Evolutionary conservation across 1,140 invertebrate species (phyloP), one percentile per base, ranked within the genome.

Genomic region (Branchinecta lindahli): DNA sequence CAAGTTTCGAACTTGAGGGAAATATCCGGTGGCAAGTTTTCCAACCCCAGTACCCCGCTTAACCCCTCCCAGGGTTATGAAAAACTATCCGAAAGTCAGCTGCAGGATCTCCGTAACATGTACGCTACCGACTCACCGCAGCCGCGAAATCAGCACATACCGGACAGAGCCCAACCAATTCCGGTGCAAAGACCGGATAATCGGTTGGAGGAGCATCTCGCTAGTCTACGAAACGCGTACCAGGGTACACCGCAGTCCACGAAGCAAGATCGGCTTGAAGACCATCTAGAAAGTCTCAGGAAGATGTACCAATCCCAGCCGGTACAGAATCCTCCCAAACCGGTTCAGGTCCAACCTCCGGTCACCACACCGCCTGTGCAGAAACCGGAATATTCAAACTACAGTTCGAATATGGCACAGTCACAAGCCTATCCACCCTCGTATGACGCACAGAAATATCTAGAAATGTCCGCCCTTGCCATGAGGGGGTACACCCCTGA

Each of bases 31-130:
- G 18, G 12, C 12, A 15, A 61, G 12, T 15, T 15, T 20, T 15
- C 12, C 52, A 61, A 12, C 12, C 52, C 52, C 2, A 20, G 12
- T 61, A 15, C 52, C 52, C 52, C 18, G 4, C 52, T 20, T 4
- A 61, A 12, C 52, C 12, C 18, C 18, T 20, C 12, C 12, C 12
- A 61, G 18, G 18, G 12, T 20, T 61, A 61, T 61, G 52, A 61
- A 15, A 61, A 61, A 61, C 52, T 61, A 15, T 61, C 52, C 18
- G 52, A 61, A 20, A 61, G 52, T 61, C 52, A 61, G 52, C 52
- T 61, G 52, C 52, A 61, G 18, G 52, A 61, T 20, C 52, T 61
- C 18, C 52, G 52, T 15, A 61, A 61, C 18, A 61, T 61, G 52
- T 61, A 61, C 18, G 52, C 52, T 61, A 20, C 52, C 18, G 52